phyloP scores from a whole-genome alignment of 2,797 vertebrate genomes.

The Tympanoctomys barrerae region DNA sequence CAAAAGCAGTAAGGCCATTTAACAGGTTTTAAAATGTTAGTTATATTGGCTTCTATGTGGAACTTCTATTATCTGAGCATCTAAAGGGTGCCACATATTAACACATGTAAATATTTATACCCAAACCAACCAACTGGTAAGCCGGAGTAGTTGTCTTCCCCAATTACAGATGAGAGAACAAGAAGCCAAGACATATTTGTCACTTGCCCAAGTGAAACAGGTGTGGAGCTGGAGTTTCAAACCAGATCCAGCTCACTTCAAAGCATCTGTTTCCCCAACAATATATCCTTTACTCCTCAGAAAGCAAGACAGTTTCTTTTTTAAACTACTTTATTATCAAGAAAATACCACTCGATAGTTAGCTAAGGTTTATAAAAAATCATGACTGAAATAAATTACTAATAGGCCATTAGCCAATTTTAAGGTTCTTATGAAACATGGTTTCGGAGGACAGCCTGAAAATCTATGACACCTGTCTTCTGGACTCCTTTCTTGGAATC shows the following conservation, averaged over 20 bases:
- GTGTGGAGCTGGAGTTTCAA: neutral
- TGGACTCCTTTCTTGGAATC: neutral
- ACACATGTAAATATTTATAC: neutral
- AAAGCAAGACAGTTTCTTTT: neutral
- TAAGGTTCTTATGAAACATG: neutral
- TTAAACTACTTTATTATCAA: conserved; percentile 1
- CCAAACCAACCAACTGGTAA: neutral
- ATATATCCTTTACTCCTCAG: neutral
- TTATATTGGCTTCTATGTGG: conserved; percentile 12
- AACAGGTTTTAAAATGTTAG: conserved; percentile 9
- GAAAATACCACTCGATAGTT: neutral
- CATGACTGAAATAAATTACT: conserved; percentile 30
- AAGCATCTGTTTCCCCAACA: neutral
- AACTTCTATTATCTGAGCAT: neutral
- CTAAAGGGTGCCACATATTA: neutral
- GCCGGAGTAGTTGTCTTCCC: neutral
- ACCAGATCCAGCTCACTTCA: neutral
- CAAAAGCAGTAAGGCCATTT: neutral
- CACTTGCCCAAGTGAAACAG: neutral
- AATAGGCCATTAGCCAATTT: neutral
- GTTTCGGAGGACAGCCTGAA: conserved; percentile 20
- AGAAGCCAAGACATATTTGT: neutral
- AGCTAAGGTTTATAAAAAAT: neutral
- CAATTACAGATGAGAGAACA: conserved; percentile 10
- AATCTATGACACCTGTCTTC: neutral